Conservation (phyloP, 2,113 vertebrate species). For the Paraplagusia blochii region DNA sequence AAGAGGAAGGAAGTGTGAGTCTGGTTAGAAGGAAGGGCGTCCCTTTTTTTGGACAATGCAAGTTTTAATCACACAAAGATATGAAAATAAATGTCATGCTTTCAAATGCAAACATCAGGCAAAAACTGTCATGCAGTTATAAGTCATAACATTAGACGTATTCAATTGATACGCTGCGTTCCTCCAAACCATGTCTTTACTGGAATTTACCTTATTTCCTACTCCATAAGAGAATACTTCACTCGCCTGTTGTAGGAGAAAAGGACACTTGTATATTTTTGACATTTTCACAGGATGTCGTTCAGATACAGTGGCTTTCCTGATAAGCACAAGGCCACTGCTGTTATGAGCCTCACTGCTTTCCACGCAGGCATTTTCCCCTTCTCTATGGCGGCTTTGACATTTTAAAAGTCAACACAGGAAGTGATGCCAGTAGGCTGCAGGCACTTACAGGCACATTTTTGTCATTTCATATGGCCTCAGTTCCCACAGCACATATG, state of each 20-base stretch:
- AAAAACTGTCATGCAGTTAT: slow-evolving; percentile 37
- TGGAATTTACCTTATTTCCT: slow-evolving; percentile 61
- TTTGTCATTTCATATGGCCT: slow-evolving; percentile 51
- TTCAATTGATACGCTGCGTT: neutral
- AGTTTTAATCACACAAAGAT: slow-evolving; percentile 22
- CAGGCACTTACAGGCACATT: slow-evolving; percentile 12
- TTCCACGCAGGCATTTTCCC: neutral
- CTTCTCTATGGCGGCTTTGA: neutral
- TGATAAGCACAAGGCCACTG: slow-evolving; percentile 18
- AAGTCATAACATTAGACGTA: slow-evolving; percentile 15
- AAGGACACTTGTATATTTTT: slow-evolving; percentile 24
- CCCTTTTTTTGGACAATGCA: neutral
- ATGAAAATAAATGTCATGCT: slow-evolving; percentile 1
- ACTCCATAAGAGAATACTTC: slow-evolving; percentile 65
- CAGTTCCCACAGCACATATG: slow-evolving; percentile 20
- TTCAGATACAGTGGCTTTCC: neutral
- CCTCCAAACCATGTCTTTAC: neutral
- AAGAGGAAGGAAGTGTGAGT: slow-evolving; percentile 2
- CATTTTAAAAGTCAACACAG: slow-evolving; percentile 55
- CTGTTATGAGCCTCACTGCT: neutral
- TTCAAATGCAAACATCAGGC: neutral
- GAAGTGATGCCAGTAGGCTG: slow-evolving; percentile 38
- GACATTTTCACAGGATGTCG: neutral
- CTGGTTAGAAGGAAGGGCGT: neutral
- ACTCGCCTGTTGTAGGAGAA: slow-evolving; percentile 51